Percentiles rank a stretch among this genome's conserved stretches.
phyloP scores from a whole-genome alignment of 2,888 invertebrate genomes.

The Drosophila affinis region DNA sequence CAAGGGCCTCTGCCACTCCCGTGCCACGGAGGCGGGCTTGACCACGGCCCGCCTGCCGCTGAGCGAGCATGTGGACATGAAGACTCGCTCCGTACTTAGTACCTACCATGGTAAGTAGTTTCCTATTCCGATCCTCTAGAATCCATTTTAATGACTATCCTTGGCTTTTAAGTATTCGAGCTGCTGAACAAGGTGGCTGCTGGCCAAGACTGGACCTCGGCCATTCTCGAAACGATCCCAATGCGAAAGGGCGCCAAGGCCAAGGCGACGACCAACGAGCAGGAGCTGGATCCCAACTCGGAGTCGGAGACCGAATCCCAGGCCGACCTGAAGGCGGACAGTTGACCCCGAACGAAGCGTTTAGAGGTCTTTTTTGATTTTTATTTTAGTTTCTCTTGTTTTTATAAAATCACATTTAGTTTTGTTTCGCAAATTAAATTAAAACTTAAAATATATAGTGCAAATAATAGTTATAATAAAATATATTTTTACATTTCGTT shows the following conservation, averaged over 20 bases:
- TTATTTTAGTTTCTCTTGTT: conserved; percentile 51
- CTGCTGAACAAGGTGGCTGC: conserved; percentile 90
- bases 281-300: not conserved
- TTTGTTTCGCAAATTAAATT: conserved; percentile 53
- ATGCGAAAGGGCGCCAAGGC: conserved; percentile 89
- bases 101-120: conserved; percentile 93
- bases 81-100: conserved; percentile 95
- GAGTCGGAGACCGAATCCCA: conserved; percentile 3
- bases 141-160: not conserved
- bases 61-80: conserved; percentile 94
- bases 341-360: conserved; percentile 22
- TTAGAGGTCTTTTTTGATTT: conserved; percentile 46
- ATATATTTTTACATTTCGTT: conserved; percentile 13
- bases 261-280: not conserved
- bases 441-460: conserved; percentile 50
- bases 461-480: conserved; percentile 31
- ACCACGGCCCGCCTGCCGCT: conserved; percentile 94
- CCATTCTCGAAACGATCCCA: conserved; percentile 91
- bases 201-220: conserved; percentile 91
- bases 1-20: conserved; percentile 94
- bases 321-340: conserved; percentile 2
- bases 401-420: conserved; percentile 56
- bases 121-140: not conserved
- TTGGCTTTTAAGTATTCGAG: conserved; percentile 90
- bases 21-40: conserved; percentile 91